Base-by-base conservation (phyloP, 2,888 invertebrate species). In the Catocala nupta region DNA sequence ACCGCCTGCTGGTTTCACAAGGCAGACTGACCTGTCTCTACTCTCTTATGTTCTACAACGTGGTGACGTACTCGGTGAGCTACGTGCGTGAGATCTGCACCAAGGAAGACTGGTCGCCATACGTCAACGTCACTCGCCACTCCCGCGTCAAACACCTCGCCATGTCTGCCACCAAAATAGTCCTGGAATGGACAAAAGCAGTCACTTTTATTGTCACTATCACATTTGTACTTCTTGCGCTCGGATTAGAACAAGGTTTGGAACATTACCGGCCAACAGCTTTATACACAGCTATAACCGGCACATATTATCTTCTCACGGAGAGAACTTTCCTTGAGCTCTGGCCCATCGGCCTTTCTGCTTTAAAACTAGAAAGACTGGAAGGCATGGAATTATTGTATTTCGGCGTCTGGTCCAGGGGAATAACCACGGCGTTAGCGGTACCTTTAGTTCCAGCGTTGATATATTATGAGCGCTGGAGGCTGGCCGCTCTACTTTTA, bases 1-100 rank as follows among this genome's bases (percentile, higher is more conserved):
- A 97, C 81, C 94, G 95, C 33, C 94, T 96, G 39, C 90, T 97
- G 39, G 92, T 96, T 43, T 93, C 94, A 2, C 94, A 95, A 82
- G 95, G 90, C 75, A 88, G 95, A 77, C 94, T 96, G 47, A 97
- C 97, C 0, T 96, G 96, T 49, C 94, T 97, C 33, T 97, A 97
- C 88, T 96, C 97, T 0, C 92, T 97, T 13, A 96, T 97, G 96
- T 97, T 97, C 90, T 97, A 97, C 95, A 97, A 97, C 87, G 97
- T 97, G 7, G 94, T 97, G 70, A 96, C 97, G 0, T 97, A 97
- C 89, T 96, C 97, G 78, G 95, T 97, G 10, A 95, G 96, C 74
- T 97, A 97, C 89, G 95, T 97, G 25, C 96, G 96, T 68, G 97
- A 97, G 82, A 92, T 96, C 7, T 94, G 96, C 71, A 96, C 96